Evolutionary conservation across 1,140 invertebrate genomes (phyloP).

Genomic region (Trissolcus basalis): DNA sequence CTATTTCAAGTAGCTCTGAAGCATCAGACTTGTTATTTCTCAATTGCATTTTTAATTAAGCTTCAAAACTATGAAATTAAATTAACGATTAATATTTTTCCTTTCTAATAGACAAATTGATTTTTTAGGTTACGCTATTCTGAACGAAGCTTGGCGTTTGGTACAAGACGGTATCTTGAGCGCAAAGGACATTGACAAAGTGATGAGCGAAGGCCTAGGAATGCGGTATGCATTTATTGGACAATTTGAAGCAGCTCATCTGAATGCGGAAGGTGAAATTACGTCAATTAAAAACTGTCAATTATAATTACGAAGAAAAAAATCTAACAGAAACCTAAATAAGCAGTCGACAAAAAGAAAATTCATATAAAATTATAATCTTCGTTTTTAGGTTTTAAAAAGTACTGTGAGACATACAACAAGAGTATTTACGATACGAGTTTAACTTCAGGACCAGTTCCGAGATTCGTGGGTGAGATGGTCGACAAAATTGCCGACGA

Average conservation of each 20-base stretch:
- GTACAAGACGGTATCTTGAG: constrained; percentile 89
- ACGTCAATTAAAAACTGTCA: background rate
- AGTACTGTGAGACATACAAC: constrained; percentile 85
- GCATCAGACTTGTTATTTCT: too few species aligned
- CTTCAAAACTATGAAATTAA: too few species aligned
- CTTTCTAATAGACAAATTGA: too few species aligned
- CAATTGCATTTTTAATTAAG: too few species aligned
- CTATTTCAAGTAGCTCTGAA: too few species aligned
- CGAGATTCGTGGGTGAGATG: constrained; percentile 82
- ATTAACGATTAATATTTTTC: too few species aligned
- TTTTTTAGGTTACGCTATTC: constrained; percentile 87
- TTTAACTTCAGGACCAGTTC: constrained; percentile 84
- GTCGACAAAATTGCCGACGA: constrained; percentile 81
- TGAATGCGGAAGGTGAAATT: constrained; percentile 92
- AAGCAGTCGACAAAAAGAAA: too few species aligned
- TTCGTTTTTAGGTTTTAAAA: constrained; percentile 78
- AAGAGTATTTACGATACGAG: constrained; percentile 87
- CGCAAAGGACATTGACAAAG: constrained; percentile 93
- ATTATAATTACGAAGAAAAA: too few species aligned
- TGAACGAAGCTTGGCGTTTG: constrained; percentile 94
- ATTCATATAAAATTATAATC: constrained; percentile 57
- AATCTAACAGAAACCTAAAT: too few species aligned
- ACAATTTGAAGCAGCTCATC: constrained; percentile 93
- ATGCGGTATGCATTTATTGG: constrained; percentile 97
- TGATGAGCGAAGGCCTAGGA: constrained; percentile 95